These are phyloP conservation scores for Branchinecta lynchi DNA, from an alignment of 1,140 invertebrate genomes.

Conservation along the genomic window DNA sequence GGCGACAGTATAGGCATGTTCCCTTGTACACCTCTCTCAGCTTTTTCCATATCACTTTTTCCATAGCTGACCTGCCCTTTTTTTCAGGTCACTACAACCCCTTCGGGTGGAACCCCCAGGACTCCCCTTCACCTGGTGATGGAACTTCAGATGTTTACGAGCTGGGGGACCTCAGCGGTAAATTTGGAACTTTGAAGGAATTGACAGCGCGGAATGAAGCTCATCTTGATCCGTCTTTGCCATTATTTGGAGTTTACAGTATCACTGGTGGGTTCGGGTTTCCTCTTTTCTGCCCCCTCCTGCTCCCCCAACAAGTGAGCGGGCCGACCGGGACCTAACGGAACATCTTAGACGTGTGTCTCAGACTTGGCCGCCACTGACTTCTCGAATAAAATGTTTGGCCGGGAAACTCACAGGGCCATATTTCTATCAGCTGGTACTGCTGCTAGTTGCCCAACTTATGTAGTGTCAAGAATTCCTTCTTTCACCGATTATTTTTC, in stretches of 20 bases:
- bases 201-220: constrained; percentile 25
- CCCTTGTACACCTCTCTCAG: no score
- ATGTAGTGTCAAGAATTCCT: no score
- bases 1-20: no score
- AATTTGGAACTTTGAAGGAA: constrained; percentile 37
- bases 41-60: no score
- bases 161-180: constrained; percentile 75
- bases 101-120: constrained; percentile 29
- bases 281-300: background rate
- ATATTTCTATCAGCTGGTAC: no score
- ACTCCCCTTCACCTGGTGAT: constrained; percentile 35
- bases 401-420: no score
- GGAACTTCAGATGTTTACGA: constrained; percentile 77
- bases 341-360: no score
- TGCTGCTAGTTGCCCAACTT: no score
- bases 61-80: background rate
- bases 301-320: constrained; percentile 16
- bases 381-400: no score
- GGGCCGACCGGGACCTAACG: no score
- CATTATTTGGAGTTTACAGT: constrained; percentile 60
- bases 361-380: no score
- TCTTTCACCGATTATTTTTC: no score
- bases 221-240: constrained; percentile 65
- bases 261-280: constrained; percentile 43
- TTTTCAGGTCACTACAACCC: constrained; percentile 35